phyloP scores from a whole-genome alignment of 2,888 invertebrate genomes.

The Melinopterus prodromus region DNA sequence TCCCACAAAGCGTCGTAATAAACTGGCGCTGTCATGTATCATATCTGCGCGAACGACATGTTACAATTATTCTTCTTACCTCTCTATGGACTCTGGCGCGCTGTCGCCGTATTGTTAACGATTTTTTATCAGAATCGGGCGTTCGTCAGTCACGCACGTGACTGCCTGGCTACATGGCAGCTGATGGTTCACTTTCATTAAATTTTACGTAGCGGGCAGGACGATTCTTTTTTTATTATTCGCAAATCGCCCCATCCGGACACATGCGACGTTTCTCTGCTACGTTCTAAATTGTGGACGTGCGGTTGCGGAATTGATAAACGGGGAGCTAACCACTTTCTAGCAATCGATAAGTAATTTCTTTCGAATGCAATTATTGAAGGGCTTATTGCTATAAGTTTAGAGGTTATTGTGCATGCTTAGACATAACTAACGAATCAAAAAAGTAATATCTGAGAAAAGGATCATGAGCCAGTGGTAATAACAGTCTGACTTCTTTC shows the following conservation, averaged over 20 bases:
- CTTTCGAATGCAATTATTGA: too few relatives aligned
- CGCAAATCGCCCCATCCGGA: background rate
- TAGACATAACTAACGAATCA: too few relatives aligned
- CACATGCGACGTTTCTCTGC: background rate
- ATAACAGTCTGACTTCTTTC: too few relatives aligned
- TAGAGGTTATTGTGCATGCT: too few relatives aligned
- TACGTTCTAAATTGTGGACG: background rate
- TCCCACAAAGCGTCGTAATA: constrained; percentile 29
- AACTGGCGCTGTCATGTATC: constrained; percentile 28
- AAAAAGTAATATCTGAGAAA: too few relatives aligned
- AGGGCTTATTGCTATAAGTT: too few relatives aligned
- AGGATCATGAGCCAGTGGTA: too few relatives aligned
- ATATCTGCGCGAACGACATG: constrained; percentile 23
- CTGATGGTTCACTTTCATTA: constrained; percentile 4
- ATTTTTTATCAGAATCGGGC: background rate
- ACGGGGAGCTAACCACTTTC: too few relatives aligned
- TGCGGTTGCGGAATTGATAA: too few relatives aligned
- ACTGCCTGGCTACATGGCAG: background rate
- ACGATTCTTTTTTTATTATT: background rate
- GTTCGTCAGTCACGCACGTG: background rate
- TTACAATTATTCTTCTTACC: constrained; percentile 29
- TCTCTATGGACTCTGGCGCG: background rate
- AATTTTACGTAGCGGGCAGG: background rate
- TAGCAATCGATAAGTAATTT: too few relatives aligned
- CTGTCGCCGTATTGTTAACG: background rate